phyloP scores from a whole-genome alignment of 1,140 invertebrate genomes.

The Panulirus ornatus region DNA sequence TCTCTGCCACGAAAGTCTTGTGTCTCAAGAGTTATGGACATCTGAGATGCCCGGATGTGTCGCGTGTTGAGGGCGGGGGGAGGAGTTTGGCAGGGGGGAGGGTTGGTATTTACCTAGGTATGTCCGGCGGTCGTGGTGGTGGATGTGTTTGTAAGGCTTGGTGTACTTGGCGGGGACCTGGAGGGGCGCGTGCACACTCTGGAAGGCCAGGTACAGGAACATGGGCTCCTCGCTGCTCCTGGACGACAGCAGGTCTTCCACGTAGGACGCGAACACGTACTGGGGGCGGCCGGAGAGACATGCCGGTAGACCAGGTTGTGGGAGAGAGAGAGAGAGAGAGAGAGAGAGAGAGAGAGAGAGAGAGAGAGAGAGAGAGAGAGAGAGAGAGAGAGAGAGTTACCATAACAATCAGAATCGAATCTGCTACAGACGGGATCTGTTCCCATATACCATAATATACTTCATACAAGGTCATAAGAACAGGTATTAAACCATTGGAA shows the following conservation, averaged over 20 bases:
- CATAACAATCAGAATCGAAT: too few relatives aligned
- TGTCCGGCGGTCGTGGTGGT: slow-evolving; percentile 77
- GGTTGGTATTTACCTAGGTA: background rate
- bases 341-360: slow-evolving; percentile 7
- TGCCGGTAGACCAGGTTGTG: too few relatives aligned
- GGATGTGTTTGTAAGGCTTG: slow-evolving; percentile 77
- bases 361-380: background rate
- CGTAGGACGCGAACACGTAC: slow-evolving; percentile 61
- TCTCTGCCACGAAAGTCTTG: too few relatives aligned
- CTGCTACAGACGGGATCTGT: too few relatives aligned
- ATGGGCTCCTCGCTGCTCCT: slow-evolving; percentile 77
- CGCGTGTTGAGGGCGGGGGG: too few relatives aligned
- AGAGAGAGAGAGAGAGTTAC: too few relatives aligned
- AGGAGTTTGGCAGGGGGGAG: too few relatives aligned
- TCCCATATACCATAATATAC: too few relatives aligned
- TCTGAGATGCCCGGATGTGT: too few relatives aligned
- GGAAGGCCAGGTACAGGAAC: slow-evolving; percentile 80
- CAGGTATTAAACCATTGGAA: too few relatives aligned
- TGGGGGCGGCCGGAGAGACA: background rate
- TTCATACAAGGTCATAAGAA: too few relatives aligned
- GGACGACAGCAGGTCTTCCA: slow-evolving; percentile 63
- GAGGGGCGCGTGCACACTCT: slow-evolving; percentile 80
- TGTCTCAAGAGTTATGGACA: too few relatives aligned
- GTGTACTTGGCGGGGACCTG: slow-evolving; percentile 78
- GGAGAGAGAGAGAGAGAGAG: background rate